A percentile compares a stretch with the other conserved stretches of the same genome.
Evolutionary conservation across 2,888 invertebrate species (phyloP).

Genomic region (Tenthredo scrophulariae): DNA sequence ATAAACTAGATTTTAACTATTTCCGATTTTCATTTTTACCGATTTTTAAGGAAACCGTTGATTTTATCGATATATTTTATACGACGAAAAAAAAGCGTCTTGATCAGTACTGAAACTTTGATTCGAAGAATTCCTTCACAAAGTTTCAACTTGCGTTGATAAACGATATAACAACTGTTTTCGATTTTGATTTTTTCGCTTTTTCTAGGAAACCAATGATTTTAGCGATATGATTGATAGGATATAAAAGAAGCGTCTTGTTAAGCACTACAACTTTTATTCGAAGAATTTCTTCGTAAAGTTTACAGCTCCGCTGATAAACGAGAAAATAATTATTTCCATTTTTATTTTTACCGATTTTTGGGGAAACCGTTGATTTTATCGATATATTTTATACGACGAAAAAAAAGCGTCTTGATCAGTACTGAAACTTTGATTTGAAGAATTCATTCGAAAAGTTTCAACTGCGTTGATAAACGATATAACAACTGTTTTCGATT

Average conservation of each 20-base stretch:
- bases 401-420: not conserved
- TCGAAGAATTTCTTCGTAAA: not conserved
- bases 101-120: not conserved
- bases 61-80: not conserved
- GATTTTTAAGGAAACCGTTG: not conserved
- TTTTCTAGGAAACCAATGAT: not conserved
- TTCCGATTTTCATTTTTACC: not conserved
- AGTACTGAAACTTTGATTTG: not conserved
- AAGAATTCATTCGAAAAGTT: not conserved
- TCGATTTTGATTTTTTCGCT: not conserved
- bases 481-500: not conserved
- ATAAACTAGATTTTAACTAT: not conserved
- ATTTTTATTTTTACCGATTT: not conserved
- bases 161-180: not conserved
- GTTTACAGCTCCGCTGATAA: not conserved
- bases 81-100: not conserved
- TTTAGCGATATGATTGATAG: not conserved
- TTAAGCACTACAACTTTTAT: not conserved
- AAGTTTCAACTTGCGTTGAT: not conserved
- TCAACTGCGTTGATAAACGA: not conserved
- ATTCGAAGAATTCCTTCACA: not conserved
- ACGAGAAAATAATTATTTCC: not conserved
- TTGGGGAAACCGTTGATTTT: not conserved
- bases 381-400: not conserved
- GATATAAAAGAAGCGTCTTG: not conserved